These are phyloP conservation scores for Drosophila algonquin DNA, from an alignment of 2,888 invertebrate species.

Conservation along the genomic window DNA sequence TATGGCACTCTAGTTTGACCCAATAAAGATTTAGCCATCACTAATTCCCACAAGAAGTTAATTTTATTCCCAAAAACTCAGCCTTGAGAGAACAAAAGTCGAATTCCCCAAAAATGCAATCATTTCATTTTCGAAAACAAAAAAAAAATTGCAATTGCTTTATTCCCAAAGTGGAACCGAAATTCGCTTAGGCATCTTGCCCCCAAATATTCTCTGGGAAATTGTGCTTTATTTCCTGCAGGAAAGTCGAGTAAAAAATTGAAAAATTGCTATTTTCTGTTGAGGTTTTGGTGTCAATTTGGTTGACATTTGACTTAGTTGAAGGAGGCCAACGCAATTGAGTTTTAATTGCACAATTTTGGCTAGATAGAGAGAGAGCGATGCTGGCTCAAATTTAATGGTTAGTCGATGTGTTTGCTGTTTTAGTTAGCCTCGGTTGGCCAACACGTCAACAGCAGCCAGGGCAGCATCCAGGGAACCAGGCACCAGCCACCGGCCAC, in stretches of 20 bases:
- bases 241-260: neutral
- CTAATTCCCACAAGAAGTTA: neutral
- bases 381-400: slow-evolving; percentile 44
- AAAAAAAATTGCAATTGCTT: neutral
- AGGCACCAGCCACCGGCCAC: slow-evolving; percentile 2
- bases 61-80: neutral
- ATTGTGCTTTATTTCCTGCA: neutral
- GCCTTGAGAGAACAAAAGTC: neutral
- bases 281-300: slow-evolving; percentile 5
- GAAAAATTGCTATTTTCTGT: neutral
- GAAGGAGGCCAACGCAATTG: slow-evolving; percentile 48
- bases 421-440: slow-evolving; percentile 59
- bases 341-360: slow-evolving; percentile 69
- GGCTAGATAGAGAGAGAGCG: slow-evolving; percentile 7
- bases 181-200: neutral
- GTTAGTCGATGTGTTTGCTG: slow-evolving; percentile 50
- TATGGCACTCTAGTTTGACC: neutral
- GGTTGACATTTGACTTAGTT: neutral
- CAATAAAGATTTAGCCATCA: neutral
- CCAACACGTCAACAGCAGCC: slow-evolving; percentile 57
- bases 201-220: neutral
- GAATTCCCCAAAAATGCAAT: neutral
- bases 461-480: slow-evolving; percentile 4
- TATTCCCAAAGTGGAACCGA: neutral
- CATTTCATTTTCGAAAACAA: neutral